Conservation (phyloP, 2,797 vertebrate species). For the Leuciscus waleckii region DNA sequence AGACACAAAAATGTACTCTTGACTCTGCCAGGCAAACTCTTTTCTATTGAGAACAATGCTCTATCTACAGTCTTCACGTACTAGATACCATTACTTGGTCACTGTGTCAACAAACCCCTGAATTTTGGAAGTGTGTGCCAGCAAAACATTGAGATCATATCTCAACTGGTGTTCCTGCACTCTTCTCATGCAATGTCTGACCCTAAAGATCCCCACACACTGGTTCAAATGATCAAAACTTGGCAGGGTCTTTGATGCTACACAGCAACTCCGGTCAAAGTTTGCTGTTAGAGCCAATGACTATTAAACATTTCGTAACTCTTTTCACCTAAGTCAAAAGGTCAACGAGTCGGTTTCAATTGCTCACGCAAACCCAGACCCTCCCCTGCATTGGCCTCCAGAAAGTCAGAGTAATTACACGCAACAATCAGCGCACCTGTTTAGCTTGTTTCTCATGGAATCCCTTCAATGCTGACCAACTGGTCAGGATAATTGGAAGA, state of each 20-base stretch:
- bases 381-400: slow-evolving; percentile 31
- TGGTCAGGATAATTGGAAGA: background rate
- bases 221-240: slow-evolving; percentile 65
- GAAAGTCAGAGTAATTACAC: slow-evolving; percentile 47
- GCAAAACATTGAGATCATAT: slow-evolving; percentile 61
- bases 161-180: slow-evolving; percentile 53
- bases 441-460: slow-evolving; percentile 35
- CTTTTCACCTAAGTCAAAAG: slow-evolving; percentile 65
- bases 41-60: slow-evolving; percentile 3
- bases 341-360: slow-evolving; percentile 62
- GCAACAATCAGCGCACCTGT: slow-evolving; percentile 34
- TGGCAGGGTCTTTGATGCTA: slow-evolving; percentile 63
- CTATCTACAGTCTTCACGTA: background rate
- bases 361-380: slow-evolving; percentile 60
- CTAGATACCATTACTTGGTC: slow-evolving; percentile 12
- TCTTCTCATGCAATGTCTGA: slow-evolving; percentile 61
- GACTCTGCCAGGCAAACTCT: background rate
- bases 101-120: slow-evolving; percentile 26
- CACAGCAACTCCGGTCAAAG: slow-evolving; percentile 68
- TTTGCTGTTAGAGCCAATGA: slow-evolving; percentile 62
- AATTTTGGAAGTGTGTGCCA: slow-evolving; percentile 46
- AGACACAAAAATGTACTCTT: background rate
- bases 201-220: slow-evolving; percentile 53
- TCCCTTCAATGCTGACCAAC: background rate
- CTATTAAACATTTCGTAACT: slow-evolving; percentile 67